These are phyloP conservation scores for Holcopasites calliopsidis DNA, from an alignment of 1,140 invertebrate species.

Conservation along the genomic window DNA sequence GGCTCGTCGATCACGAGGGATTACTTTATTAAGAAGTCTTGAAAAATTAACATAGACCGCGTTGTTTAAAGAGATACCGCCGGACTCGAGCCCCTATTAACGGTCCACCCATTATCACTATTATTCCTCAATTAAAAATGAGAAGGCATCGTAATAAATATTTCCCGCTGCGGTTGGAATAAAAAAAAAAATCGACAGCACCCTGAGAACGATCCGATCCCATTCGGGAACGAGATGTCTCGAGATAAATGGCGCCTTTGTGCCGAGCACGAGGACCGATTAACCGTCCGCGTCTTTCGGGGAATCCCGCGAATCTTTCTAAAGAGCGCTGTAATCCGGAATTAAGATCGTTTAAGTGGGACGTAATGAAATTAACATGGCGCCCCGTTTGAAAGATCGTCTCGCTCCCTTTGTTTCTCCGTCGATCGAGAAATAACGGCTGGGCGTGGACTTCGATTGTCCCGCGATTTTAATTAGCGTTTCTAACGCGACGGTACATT, in stretches of 20 bases:
- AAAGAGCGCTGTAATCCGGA: conserved; percentile 25
- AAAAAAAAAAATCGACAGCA: background rate
- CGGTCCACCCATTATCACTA: too few relatives aligned
- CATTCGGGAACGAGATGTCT: background rate
- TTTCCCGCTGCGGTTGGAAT: too few relatives aligned
- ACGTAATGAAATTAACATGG: conserved; percentile 56
- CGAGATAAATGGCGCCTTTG: background rate
- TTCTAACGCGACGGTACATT: background rate
- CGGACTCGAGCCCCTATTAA: conserved; percentile 1
- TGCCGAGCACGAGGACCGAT: background rate
- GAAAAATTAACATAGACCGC: background rate
- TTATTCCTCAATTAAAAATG: too few relatives aligned
- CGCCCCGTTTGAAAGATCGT: conserved; percentile 49
- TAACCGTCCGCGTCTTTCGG: conserved; percentile 37
- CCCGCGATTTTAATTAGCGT: conserved; percentile 55
- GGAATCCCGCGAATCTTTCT: conserved; percentile 25
- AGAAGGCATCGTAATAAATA: too few relatives aligned
- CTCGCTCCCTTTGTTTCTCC: conserved; percentile 12
- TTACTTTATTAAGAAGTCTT: conserved; percentile 31
- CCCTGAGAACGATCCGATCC: background rate
- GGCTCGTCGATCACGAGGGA: conserved; percentile 21
- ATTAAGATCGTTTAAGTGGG: conserved; percentile 54
- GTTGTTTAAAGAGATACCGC: background rate
- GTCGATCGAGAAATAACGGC: conserved; percentile 51
- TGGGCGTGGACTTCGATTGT: conserved; percentile 36